Evolutionary conservation across 92 coral and sea anemone species (phyloP), one percentile per base, ranked within the genome.

Genomic region (Epizoanthus fatuus): DNA sequence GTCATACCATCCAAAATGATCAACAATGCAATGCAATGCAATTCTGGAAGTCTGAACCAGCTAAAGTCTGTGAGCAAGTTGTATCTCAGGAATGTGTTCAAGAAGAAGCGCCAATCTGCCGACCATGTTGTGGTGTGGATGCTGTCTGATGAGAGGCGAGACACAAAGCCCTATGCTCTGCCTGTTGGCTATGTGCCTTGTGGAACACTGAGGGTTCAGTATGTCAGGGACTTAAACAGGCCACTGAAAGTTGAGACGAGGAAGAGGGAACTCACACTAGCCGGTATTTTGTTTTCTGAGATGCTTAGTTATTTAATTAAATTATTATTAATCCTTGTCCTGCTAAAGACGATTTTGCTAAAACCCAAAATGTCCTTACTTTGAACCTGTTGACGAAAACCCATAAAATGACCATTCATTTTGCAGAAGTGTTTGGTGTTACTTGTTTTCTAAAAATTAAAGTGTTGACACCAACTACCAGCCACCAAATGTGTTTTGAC

Each of bases 71-170:
- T 66, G 35, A 12, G 52, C 77, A 81, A 47, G 53, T 22, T 58
- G 20, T 81, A 66, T 76, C 25, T 68, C 76, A 81, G 63, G 86
- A 81, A 81, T 42, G 3, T 66, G 15, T 81, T 47, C 62, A 81
- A 81, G 86, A 81, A 81, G 68, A 81, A 68, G 39, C 20, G 86
- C 6, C 53, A 67, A 68, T 49, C 86, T 11, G 86, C 86, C 2
- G 86, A 81, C 25, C 86, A 81, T 65, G 77, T 81, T 3, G 75
- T 81, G 19, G 86, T 81, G 10, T 81, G 86, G 86, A 81, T 81
- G 77, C 5, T 81, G 3, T 81, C 86, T 5, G 86, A 81, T 51
- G 86, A 67, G 63, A 81, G 47, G 22, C 25, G 86, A 19, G 32
- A 22, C 52, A 67, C 63, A 15, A 81, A 81, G 66, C 86, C 86